These are phyloP conservation scores for Drosophila eohydei DNA, from an alignment of 2,888 invertebrate species.

Conservation along the genomic window DNA sequence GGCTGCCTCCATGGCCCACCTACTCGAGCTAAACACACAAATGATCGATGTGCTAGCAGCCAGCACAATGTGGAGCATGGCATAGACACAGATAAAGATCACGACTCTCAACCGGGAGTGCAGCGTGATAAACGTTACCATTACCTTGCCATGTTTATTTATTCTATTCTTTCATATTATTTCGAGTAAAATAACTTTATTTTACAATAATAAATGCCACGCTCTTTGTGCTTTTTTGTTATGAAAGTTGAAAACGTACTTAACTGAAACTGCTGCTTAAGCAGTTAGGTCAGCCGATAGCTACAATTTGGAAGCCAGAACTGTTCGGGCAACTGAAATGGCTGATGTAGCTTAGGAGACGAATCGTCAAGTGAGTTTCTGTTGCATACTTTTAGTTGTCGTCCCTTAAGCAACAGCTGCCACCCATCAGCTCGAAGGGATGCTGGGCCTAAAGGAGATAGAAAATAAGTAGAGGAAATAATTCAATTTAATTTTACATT, in stretches of 20 bases:
- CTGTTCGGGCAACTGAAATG: background rate
- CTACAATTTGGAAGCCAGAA: background rate
- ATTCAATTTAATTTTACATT: too few species aligned
- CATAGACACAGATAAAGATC: conserved; percentile 52
- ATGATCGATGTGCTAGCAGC: conserved; percentile 61
- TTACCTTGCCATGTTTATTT: background rate
- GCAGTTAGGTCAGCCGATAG: too few species aligned
- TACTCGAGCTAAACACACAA: conserved; percentile 40
- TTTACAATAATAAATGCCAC: background rate
- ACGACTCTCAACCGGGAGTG: conserved; percentile 33
- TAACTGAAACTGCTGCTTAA: background rate
- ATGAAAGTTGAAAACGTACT: background rate
- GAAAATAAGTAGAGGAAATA: too few species aligned
- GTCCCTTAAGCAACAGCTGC: background rate
- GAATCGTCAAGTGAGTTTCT: background rate
- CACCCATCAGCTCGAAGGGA: background rate
- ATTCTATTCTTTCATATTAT: background rate
- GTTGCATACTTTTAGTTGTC: conserved; percentile 14
- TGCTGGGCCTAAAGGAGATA: too few species aligned
- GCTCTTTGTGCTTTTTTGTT: background rate
- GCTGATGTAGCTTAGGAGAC: background rate
- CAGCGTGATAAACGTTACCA: conserved; percentile 29
- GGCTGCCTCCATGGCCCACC: conserved; percentile 5
- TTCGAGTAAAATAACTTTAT: background rate
- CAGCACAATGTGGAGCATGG: conserved; percentile 58